Percentiles rank a stretch among this genome's conserved stretches.
Conservation (phyloP, 2,888 invertebrate species). For the Andrena minutula region DNA sequence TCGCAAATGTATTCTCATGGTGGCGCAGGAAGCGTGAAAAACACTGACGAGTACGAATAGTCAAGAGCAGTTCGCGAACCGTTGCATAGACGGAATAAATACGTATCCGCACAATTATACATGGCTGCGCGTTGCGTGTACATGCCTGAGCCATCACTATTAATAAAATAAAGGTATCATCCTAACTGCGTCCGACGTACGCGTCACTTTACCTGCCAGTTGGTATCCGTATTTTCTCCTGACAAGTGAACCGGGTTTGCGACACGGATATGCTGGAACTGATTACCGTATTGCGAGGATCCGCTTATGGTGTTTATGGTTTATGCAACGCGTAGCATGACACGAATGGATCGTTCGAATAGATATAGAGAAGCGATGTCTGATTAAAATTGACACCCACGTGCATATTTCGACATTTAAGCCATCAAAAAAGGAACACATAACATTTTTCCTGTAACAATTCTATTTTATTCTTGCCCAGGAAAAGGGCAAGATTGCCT, state of each 20-base stretch:
- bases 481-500: not conserved
- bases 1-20: conserved; percentile 39
- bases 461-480: not conserved
- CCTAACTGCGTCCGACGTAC: conserved; percentile 41
- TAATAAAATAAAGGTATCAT: conserved; percentile 78
- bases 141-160: conserved; percentile 79
- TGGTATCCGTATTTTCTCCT: conserved; percentile 66
- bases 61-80: conserved; percentile 67
- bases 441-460: not conserved
- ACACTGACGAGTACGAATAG: conserved; percentile 63
- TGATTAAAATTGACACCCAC: not conserved
- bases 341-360: conserved; percentile 2
- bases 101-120: conserved; percentile 77
- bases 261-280: conserved; percentile 1
- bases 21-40: conserved; percentile 57
- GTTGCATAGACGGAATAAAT: conserved; percentile 78
- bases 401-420: no score
- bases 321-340: conserved; percentile 4
- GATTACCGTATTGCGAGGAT: conserved; percentile 10
- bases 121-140: conserved; percentile 69
- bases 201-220: conserved; percentile 66
- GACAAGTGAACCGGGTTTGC: conserved; percentile 4
- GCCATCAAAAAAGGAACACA: no score
- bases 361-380: not conserved
- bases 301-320: conserved; percentile 11